Base-by-base conservation (phyloP, 1,140 invertebrate genomes). In the Pseudachorutes palmiensis region DNA sequence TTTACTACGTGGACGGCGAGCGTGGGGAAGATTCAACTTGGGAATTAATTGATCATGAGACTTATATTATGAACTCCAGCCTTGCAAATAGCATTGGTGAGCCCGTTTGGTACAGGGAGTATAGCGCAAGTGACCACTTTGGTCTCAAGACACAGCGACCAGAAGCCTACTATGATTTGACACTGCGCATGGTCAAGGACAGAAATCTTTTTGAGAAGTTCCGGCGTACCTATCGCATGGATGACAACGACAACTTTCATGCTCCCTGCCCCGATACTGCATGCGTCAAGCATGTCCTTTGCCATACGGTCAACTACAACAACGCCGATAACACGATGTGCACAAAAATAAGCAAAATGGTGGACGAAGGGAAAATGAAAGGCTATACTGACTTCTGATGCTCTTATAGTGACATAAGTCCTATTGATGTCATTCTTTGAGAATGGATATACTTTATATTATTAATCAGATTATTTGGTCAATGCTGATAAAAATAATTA, bases 31-130 rank as follows among this genome's bases (percentile, higher is more conserved):
- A 68, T 12, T 72, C 71, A 2, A 72, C 68, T 0, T 72, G 71
- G 87, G 79, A 80, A 72, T 82, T 90, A 0, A 70, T 84, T 31
- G 85, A 91, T 75, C 83, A 84, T 51, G 80, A 86, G 2, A 90
- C 86, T 19, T 93, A 85, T 79, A 85, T 85, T 1, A 85, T 88
- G 72, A 90, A 94, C 76, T 73, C 92, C 1, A 90, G 87, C 0
- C 79, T 83, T 76, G 89, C 90, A 0, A 93, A 92, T 71, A 51
- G 70, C 19, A 62, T 66, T 19, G 31, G 49, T 2, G 26, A 9
- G 14, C 45, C 69, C 41, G 32, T 31, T n/a, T 32, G 31, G 87
- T 83, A 80, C 59, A 80, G 83, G 75, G 80, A 86, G 5, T 90
- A 89, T 74, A 82, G 83, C 5, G 87, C 89, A 67, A 83, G 80